Percentiles rank a stretch among this genome's conserved stretches.
phyloP scores from a whole-genome alignment of 1,140 invertebrate species.

The Solenopsis fugax region DNA sequence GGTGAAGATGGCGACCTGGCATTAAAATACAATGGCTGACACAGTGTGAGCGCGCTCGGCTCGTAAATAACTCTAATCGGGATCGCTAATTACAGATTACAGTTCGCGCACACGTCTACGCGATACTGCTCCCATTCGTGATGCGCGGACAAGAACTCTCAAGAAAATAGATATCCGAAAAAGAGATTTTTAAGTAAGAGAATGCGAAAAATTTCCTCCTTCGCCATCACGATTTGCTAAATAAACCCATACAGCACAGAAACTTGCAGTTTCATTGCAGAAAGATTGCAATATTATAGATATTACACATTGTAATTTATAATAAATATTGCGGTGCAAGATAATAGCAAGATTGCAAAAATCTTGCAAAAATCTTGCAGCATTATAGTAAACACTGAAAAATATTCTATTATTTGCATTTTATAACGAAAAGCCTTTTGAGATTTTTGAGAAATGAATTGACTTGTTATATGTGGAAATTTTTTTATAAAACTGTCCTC shows the following conservation, averaged over 20 bases:
- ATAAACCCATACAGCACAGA: neutral
- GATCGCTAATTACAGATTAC: slow-evolving; percentile 86
- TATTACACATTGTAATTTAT: too few relatives aligned
- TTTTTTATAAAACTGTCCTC: too few relatives aligned
- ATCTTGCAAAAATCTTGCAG: too few relatives aligned
- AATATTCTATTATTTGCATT: too few relatives aligned
- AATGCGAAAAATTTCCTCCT: neutral
- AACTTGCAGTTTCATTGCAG: too few relatives aligned
- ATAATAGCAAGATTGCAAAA: too few relatives aligned
- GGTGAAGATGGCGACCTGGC: slow-evolving; percentile 75
- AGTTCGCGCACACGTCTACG: slow-evolving; percentile 77
- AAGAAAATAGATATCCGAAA: neutral
- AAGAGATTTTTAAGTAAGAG: neutral
- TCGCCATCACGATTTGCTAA: neutral
- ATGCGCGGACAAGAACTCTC: slow-evolving; percentile 67
- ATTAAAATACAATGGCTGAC: slow-evolving; percentile 87
- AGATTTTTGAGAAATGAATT: too few relatives aligned
- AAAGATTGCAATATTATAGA: too few relatives aligned
- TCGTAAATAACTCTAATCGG: slow-evolving; percentile 87
- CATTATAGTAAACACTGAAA: too few relatives aligned
- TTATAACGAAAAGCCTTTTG: too few relatives aligned
- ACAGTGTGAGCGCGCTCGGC: slow-evolving; percentile 82
- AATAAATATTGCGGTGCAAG: too few relatives aligned
- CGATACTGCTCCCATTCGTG: slow-evolving; percentile 83
- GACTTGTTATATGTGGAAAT: too few relatives aligned